These are phyloP conservation scores for Pasiphila rectangulata DNA, from an alignment of 2,888 invertebrate genomes.

Conservation along the genomic window DNA sequence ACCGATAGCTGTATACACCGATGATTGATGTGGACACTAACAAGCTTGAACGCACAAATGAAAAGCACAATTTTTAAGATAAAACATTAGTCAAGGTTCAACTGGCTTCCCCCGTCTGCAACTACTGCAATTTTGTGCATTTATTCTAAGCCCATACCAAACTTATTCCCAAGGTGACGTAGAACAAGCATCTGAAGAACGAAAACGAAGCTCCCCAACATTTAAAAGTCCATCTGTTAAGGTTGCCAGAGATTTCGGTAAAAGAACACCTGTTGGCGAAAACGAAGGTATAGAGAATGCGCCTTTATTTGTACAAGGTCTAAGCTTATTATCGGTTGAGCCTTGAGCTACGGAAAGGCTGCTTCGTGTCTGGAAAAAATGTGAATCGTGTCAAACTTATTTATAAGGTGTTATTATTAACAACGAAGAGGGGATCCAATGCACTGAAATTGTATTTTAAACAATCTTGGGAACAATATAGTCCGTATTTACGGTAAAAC, in stretches of 20 bases:
- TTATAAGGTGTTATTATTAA: constrained; percentile 3
- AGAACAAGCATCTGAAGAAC: constrained; percentile 49
- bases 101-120: too few relatives aligned
- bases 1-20: too few relatives aligned
- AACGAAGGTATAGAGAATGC: constrained; percentile 58
- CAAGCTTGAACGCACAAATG: too few relatives aligned
- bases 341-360: constrained; percentile 32
- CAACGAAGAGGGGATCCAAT: constrained; percentile 25
- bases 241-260: constrained; percentile 72
- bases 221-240: constrained; percentile 70
- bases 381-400: constrained; percentile 19
- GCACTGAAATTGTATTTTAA: not conserved
- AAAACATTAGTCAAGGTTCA: too few relatives aligned
- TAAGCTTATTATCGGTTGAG: constrained; percentile 38
- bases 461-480: not conserved
- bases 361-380: constrained; percentile 43
- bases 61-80: too few relatives aligned
- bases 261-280: constrained; percentile 60
- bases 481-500: too few relatives aligned
- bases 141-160: too few relatives aligned
- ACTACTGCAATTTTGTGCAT: too few relatives aligned
- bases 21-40: too few relatives aligned
- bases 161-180: constrained; percentile 62
- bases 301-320: constrained; percentile 37
- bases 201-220: constrained; percentile 58